Base-by-base conservation (phyloP, 2,797 vertebrate genomes). In the Taenioides sp. region DNA sequence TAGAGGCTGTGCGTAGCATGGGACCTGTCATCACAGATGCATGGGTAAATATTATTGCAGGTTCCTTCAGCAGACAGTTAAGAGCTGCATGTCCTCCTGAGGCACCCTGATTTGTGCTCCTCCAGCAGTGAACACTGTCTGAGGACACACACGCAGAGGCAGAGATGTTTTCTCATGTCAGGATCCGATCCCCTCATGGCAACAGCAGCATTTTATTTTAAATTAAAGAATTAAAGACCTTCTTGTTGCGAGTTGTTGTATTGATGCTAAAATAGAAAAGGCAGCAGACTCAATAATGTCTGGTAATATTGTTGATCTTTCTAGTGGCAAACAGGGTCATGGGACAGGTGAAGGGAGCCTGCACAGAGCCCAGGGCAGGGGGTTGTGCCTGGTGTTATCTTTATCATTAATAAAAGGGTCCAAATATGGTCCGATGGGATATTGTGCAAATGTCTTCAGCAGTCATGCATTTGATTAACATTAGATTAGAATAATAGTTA, bases 31-130 rank as follows among this genome's bases (percentile, higher is more conserved):
- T 75, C 76, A 74, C 63, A 80, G 73, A 86, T 80, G 71, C 80
- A 84, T 85, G 80, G 78, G 82, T 90, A 93, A 93, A 93, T 88
- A 92, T 90, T 91, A 85, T 88, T 72, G 62, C 73, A 86, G 71
- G 72, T 82, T 65, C 72, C 75, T 89, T 86, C 77, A 85, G 85
- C 82, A 80, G 78, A 55, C 84, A 67, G 69, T 78, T 71, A 86
- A 89, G 84, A 86, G 69, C 62, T 77, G 60, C n/a, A 16, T 0
- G 27, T 12, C 70, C 72, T 83, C 78, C 73, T 68, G 75, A 79
- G 86, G 72, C 67, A 80, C 75, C 63, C 72, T 86, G 85, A 86
- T 86, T 79, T 85, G 84, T 76, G 80, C 67, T 79, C 75, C 67
- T 77, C 64, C 73, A 67, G 37, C 28, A 70, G 47, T 49, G 37